These are phyloP conservation scores for Cheilosia impressa DNA, from an alignment of 2,888 invertebrate genomes.

Conservation along the genomic window DNA sequence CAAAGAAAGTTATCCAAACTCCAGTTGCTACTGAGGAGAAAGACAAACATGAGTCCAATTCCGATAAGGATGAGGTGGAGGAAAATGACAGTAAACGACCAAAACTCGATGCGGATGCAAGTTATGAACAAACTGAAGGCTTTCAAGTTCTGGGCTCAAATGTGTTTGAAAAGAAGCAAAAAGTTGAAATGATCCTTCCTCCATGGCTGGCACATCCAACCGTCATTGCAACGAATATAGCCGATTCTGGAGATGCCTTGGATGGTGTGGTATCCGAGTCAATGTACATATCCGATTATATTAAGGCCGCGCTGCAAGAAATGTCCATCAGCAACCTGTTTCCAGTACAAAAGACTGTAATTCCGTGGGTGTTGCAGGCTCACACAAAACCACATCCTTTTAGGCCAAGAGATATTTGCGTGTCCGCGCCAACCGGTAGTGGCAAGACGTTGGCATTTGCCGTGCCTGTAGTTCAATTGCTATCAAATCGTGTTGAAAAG, in stretches of 20 bases:
- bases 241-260: conserved; percentile 83
- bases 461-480: conserved; percentile 92
- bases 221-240: conserved; percentile 89
- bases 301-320: conserved; percentile 87
- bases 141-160: conserved; percentile 87
- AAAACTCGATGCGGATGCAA: conserved; percentile 59
- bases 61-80: conserved; percentile 13
- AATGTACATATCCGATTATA: conserved; percentile 86
- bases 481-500: conserved; percentile 87
- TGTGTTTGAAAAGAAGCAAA: conserved; percentile 85
- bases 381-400: conserved; percentile 86
- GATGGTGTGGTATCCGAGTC: conserved; percentile 84
- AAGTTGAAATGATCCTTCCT: conserved; percentile 91
- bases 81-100: conserved; percentile 38
- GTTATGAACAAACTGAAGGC: conserved; percentile 61
- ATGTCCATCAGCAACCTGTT: conserved; percentile 92
- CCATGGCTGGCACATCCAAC: conserved; percentile 94
- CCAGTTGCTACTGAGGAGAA: conserved; percentile 76
- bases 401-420: conserved; percentile 95
- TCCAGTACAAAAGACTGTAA: conserved; percentile 92
- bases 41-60: neutral
- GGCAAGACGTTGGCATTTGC: conserved; percentile 98
- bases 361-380: conserved; percentile 90
- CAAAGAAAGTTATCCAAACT: conserved; percentile 78
- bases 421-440: conserved; percentile 98